Evolutionary conservation across 2,888 invertebrate genomes (phyloP), one percentile per base, ranked within the genome.

Genomic region (Cosmopolites sordidus): DNA sequence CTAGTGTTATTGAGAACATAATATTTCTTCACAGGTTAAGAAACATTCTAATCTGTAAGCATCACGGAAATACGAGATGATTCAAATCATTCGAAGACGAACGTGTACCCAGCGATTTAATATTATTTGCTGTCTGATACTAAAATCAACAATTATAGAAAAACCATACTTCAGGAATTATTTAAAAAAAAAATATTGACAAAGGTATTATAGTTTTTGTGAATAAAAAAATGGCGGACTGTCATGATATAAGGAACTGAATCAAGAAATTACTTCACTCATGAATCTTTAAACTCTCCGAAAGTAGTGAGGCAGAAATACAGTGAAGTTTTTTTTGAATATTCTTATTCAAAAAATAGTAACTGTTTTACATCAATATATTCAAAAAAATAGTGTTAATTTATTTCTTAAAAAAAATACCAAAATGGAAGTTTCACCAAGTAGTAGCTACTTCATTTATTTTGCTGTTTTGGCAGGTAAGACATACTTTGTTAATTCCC

Each of bases 401-500:
- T 15, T 11, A 43, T 30, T 43, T 44, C 12, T 30, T 30, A 16
- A 33, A 2, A 16, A 29, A 29, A 43, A 45, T 45, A 22, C 11
- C 3, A 5, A 27, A 17, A 9, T 16, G 1, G 38, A 47, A 9
- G 4, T 18, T 14, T 11, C 38, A 6, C n/a, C 5, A 12, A 22
- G 29, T 12, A 22, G 9, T 14, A 46, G 40, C 18, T 48, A 33
- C 22, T 54, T 54, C 22, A 14, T 54, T n/a, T 54, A 54, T 11
- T 49, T 49, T 16, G 54, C 49, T 12, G 54, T 46, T 14, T 38
- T 44, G 1, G 33, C 54, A 45, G 54, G 54, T 54, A 48, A 54
- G 48, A 14, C 14, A 5, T 8, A 5, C 22, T 22, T 22, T 22
- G n/a, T n/a, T n/a, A n/a, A n/a, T n/a, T n/a, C n/a, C n/a, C n/a